Conservation (phyloP, 2,888 invertebrate species). For the Athrips mouffetella region DNA sequence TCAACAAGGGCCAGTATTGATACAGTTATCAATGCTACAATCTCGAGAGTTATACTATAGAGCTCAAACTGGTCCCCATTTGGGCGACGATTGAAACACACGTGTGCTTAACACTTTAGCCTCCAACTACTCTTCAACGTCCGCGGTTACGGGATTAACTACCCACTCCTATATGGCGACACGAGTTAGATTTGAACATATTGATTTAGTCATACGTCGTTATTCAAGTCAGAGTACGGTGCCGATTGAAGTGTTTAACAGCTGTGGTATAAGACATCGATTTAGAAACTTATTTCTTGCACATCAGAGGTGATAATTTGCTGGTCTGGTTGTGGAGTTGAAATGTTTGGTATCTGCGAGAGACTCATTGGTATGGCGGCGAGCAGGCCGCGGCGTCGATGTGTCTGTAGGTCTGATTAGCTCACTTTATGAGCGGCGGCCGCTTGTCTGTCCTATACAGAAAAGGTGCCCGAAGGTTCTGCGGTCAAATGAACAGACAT, state of each 20-base stretch:
- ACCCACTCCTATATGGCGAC: slow-evolving; percentile 26
- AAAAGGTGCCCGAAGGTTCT: slow-evolving; percentile 10
- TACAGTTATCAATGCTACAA: slow-evolving; percentile 61
- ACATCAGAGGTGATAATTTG: slow-evolving; percentile 32
- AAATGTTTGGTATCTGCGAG: slow-evolving; percentile 34
- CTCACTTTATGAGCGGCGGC: slow-evolving; percentile 61
- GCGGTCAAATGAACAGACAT: slow-evolving; percentile 12
- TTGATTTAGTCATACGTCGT: slow-evolving; percentile 34
- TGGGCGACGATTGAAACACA: slow-evolving; percentile 48
- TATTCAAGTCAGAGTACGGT: slow-evolving; percentile 40
- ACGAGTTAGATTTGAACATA: slow-evolving; percentile 29
- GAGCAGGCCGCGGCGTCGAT: slow-evolving; percentile 67
- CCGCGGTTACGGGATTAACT: slow-evolving; percentile 28
- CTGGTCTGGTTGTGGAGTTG: slow-evolving; percentile 31
- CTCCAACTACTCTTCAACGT: slow-evolving; percentile 33
- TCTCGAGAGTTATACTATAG: slow-evolving; percentile 55
- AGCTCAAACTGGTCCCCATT: slow-evolving; percentile 63
- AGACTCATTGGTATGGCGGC: slow-evolving; percentile 61
- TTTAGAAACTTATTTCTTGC: slow-evolving; percentile 28
- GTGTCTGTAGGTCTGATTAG: slow-evolving; percentile 73
- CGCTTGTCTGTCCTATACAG: slow-evolving; percentile 42
- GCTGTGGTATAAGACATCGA: slow-evolving; percentile 29
- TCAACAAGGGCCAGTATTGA: slow-evolving; percentile 46
- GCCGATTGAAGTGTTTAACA: slow-evolving; percentile 51
- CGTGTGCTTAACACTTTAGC: slow-evolving; percentile 64